Evolutionary conservation across 2,113 vertebrate species (phyloP).

Genomic region (Tachycineta bicolor): DNA sequence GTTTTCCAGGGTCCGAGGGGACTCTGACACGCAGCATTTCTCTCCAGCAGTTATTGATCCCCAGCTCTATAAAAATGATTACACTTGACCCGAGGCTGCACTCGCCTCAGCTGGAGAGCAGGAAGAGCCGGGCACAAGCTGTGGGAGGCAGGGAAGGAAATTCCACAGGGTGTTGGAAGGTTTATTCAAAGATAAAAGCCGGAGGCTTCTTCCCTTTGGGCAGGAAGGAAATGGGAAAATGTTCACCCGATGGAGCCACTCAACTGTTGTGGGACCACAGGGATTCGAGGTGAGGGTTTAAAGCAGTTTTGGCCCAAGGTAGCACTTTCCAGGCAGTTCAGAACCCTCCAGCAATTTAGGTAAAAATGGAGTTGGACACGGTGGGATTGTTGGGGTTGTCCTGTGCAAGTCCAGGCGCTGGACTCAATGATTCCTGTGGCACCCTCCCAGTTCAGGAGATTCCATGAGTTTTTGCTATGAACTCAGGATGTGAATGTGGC

Average conservation of each 20-base stretch:
- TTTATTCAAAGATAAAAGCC: not conserved
- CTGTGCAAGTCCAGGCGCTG: not conserved
- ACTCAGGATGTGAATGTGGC: not conserved
- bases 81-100: slow-evolving; percentile 57
- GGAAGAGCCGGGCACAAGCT: not conserved
- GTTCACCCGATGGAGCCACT: not conserved
- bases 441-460: not conserved
- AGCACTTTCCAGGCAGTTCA: not conserved
- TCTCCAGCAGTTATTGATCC: slow-evolving; percentile 69
- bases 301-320: not conserved
- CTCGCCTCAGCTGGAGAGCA: not conserved
- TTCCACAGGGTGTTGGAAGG: not conserved
- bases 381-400: not conserved
- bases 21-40: slow-evolving; percentile 39
- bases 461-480: not conserved
- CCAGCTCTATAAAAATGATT: slow-evolving; percentile 71
- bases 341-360: not conserved
- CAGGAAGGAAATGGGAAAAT: not conserved
- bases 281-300: not conserved
- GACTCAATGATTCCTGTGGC: not conserved
- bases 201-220: not conserved
- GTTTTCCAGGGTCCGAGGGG: slow-evolving; percentile 14
- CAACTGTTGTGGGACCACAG: not conserved
- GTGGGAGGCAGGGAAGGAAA: not conserved
- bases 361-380: not conserved